Evolutionary conservation across 2,888 invertebrate genomes (phyloP).

Genomic region (Leptothorax acervorum): DNA sequence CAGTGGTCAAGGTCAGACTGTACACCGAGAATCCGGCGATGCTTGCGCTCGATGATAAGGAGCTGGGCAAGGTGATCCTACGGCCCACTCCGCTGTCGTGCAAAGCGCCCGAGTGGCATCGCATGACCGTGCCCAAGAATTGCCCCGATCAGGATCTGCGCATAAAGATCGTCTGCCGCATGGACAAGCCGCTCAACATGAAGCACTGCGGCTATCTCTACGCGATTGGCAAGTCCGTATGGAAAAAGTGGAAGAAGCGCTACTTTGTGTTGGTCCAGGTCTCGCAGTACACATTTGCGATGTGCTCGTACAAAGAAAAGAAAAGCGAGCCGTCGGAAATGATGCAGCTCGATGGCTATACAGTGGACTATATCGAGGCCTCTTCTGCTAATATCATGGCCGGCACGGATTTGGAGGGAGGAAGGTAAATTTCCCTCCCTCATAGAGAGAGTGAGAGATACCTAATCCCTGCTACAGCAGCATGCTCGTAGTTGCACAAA

Average conservation of each 20-base stretch:
- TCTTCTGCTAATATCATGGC: slow-evolving; percentile 96
- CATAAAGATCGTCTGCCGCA: slow-evolving; percentile 98
- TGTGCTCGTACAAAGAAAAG: slow-evolving; percentile 99
- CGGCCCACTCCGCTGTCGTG: slow-evolving; percentile 95
- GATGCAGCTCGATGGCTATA: slow-evolving; percentile 99
- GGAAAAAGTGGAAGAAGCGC: slow-evolving; percentile 99
- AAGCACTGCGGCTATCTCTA: slow-evolving; percentile 99
- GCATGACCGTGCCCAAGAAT: slow-evolving; percentile 98
- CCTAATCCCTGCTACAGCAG: slow-evolving; percentile 59
- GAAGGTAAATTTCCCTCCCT: slow-evolving; percentile 81
- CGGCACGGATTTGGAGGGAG: slow-evolving; percentile 90
- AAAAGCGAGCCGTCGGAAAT: slow-evolving; percentile 99
- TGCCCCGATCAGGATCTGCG: slow-evolving; percentile 97
- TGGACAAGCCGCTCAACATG: slow-evolving; percentile 99
- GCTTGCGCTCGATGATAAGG: slow-evolving; percentile 99
- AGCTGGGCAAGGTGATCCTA: slow-evolving; percentile 96
- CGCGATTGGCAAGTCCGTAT: slow-evolving; percentile 98
- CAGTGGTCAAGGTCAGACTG: slow-evolving; percentile 98
- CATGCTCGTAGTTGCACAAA: slow-evolving; percentile 44
- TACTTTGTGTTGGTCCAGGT: slow-evolving; percentile 99
- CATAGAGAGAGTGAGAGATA: slow-evolving; percentile 27
- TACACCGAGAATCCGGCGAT: slow-evolving; percentile 99
- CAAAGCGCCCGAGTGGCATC: slow-evolving; percentile 99
- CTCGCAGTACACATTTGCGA: slow-evolving; percentile 99
- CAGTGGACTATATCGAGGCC: slow-evolving; percentile 99